These are phyloP conservation scores for Cyclargus thomasi DNA, from an alignment of 1,140 invertebrate species.

Conservation along the genomic window DNA sequence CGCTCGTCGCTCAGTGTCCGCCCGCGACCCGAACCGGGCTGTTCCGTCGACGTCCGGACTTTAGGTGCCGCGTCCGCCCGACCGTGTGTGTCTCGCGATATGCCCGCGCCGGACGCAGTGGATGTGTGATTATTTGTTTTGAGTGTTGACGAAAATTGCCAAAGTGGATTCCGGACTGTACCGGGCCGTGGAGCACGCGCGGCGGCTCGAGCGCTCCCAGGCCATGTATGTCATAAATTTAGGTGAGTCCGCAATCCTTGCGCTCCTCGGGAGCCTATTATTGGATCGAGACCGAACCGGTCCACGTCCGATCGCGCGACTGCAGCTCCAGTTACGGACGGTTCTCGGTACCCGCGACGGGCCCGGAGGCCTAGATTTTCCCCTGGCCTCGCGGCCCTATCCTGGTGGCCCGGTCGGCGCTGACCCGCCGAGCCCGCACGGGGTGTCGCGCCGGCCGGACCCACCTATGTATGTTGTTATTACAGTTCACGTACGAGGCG, in stretches of 20 bases:
- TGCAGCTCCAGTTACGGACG: conserved; percentile 32
- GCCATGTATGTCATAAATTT: conserved; percentile 73
- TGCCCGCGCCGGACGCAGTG: conserved; percentile 57
- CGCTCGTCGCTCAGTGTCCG: conserved; percentile 46
- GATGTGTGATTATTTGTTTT: conserved; percentile 53
- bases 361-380: conserved; percentile 42
- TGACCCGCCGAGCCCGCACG: conserved; percentile 40
- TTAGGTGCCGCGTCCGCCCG: conserved; percentile 35
- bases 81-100: conserved; percentile 54
- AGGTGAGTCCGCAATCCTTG: conserved; percentile 67
- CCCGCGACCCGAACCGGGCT: conserved; percentile 43
- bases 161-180: conserved; percentile 72
- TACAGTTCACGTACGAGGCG: conserved; percentile 64
- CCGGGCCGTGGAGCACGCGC: conserved; percentile 66
- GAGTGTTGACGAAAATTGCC: conserved; percentile 32
- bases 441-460: conserved; percentile 58
- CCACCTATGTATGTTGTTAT: conserved; percentile 68
- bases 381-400: conserved; percentile 29
- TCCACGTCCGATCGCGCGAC: conserved; percentile 37
- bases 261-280: conserved; percentile 42
- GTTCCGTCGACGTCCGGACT: conserved; percentile 34
- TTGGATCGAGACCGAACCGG: conserved; percentile 60
- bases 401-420: not conserved
- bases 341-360: conserved; percentile 25
- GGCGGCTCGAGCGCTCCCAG: conserved; percentile 69